Base-by-base conservation (phyloP, 1,140 invertebrate genomes). In the Brachionus rotundiformis region DNA sequence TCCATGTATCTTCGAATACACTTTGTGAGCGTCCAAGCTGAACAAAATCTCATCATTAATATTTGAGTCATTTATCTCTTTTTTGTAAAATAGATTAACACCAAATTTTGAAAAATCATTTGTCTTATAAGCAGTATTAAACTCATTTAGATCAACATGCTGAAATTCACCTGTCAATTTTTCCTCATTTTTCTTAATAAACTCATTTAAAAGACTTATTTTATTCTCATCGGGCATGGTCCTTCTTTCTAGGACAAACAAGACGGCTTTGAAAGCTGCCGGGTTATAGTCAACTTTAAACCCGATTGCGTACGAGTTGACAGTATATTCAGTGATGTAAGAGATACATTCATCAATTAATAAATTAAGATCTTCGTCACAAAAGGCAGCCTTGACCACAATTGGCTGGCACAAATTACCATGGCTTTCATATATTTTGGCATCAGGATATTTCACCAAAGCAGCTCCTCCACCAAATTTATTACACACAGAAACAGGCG, bases 41-140 rank as follows among this genome's bases (percentile, higher is more conserved):
- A 68, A 68, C 31, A 13, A 8, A 7, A 68, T 68, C 2, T 31
- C 29, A 36, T 68, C 63, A 68, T 68, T 8, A 36, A 68, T 68
- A 23, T 68, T 68, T n/a, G 3, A 19, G 29, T 68, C 63, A 68
- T 33, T n/a, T 19, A 68, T 68, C 19, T 68, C 63, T 68, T 68
- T 68, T 36, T 68, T 68, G 5, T 68, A 68, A 36, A 68, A 68
- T 36, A 68, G 19, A 36, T 68, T 33, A 16, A 68, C 63, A 36
- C 63, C 63, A 68, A 68, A 68, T 19, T 68, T 68, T 16, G 33
- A 68, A 36, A 68, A 19, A n/a, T 68, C 16, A 68, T 68, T 68
- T 19, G 29, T 23, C 4, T 33, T 7, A 23, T 19, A 68, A 33
- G 29, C 63, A 68, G 16, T 16, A 33, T 19, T 8, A 23, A 68